Percentiles rank a stretch among this genome's conserved stretches.
These are phyloP conservation scores for Halcyon chelicuti DNA, from an alignment of 2,797 vertebrate species.

Conservation along the genomic window DNA sequence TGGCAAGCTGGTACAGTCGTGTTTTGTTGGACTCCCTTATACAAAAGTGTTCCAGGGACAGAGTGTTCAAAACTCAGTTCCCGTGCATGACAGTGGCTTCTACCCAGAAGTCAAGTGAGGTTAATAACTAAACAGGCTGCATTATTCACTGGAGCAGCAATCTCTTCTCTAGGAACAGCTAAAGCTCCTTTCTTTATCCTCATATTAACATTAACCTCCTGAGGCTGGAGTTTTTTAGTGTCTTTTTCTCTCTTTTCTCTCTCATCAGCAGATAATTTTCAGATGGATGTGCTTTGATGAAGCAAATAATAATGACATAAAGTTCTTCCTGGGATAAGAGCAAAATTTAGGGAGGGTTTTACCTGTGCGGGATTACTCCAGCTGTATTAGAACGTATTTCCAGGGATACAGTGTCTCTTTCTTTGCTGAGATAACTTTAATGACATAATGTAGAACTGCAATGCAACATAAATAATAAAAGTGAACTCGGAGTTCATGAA, in stretches of 20 bases:
- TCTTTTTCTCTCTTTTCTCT: not conserved
- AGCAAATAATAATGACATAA: not conserved
- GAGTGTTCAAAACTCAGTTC: not conserved
- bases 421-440: not conserved
- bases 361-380: not conserved
- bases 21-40: not conserved
- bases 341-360: not conserved
- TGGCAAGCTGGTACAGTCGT: not conserved
- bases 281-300: not conserved
- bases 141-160: not conserved
- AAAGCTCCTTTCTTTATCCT: not conserved
- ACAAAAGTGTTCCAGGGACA: not conserved
- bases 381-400: not conserved
- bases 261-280: not conserved
- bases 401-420: not conserved
- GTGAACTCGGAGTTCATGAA: not conserved
- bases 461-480: not conserved
- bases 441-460: not conserved
- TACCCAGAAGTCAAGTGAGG: not conserved
- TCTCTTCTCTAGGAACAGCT: not conserved
- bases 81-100: not conserved
- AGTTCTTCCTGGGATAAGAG: not conserved
- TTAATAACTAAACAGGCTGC: slow-evolving; percentile 15
- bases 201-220: not conserved
- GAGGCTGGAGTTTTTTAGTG: not conserved